These are phyloP conservation scores for Phorcus lineatus DNA, from an alignment of 2,888 invertebrate genomes.

Conservation along the genomic window DNA sequence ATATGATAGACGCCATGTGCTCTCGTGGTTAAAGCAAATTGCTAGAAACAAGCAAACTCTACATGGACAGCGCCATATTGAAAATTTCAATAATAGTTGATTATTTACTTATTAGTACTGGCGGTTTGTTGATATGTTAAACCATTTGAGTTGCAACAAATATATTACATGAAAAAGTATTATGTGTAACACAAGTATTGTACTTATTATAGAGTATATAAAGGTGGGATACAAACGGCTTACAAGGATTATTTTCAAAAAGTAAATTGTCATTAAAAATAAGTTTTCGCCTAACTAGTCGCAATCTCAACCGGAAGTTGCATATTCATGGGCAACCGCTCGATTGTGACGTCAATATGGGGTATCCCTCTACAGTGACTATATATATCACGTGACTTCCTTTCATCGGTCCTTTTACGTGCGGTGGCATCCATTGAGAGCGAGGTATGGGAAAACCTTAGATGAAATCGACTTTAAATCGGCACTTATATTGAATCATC, in stretches of 20 bases:
- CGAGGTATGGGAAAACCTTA: conserved; percentile 27
- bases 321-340: conserved; percentile 34
- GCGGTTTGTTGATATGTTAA: no score
- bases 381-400: conserved; percentile 63
- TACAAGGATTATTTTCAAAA: not conserved
- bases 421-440: conserved; percentile 46
- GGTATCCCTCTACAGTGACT: conserved; percentile 52
- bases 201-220: no score
- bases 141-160: no score
- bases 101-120: no score
- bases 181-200: no score
- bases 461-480: conserved; percentile 18
- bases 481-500: conserved; percentile 23
- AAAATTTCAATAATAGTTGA: not conserved
- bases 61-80: conserved; percentile 21
- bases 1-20: no score
- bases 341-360: conserved; percentile 16
- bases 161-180: no score
- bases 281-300: not conserved
- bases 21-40: no score
- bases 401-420: conserved; percentile 54
- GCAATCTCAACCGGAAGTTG: conserved; percentile 17
- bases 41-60: no score
- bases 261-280: not conserved
- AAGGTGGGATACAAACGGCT: no score